Evolutionary conservation across 2,113 vertebrate species (phyloP), one percentile per base, ranked within the genome.

Genomic region (Misgurnus mizolepis): DNA sequence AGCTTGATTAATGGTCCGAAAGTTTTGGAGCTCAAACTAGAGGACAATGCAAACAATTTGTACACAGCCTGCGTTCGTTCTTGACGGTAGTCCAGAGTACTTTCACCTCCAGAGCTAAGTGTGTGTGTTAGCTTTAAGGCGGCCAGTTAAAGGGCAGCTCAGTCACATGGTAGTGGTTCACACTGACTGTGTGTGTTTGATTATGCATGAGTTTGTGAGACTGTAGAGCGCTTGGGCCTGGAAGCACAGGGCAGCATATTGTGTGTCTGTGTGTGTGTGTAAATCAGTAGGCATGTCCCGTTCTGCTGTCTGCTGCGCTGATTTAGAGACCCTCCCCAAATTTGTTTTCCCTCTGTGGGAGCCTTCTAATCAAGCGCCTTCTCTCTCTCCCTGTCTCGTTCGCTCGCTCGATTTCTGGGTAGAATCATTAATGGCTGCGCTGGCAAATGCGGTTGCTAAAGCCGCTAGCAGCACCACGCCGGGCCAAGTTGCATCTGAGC

Each of bases 291-390:
- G 68, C 58, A 22, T 74, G 83, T 81, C 76, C 76, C 45, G 67
- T 55, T 79, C 55, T 70, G 76, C 79, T 70, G 79, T 70, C 83
- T 68, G 76, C 73, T 62, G 49, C 27, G 11, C 74, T 85, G 86
- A 85, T 85, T 85, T 87, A 78, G 65, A 40, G 15, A 71, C 68
- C 77, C 67, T 78, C 66, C 47, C 82, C 76, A 72, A 50, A 60
- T 80, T 68, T 78, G 60, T 76, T 76, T 77, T 55, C 55, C 74
- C 79, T 60, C 82, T 74, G 15, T 79, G 47, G 67, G 81, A 83
- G 81, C 53, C 76, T 85, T 83, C 79, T 85, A 83, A 85, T 75
- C 18, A 67, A 10, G 14, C 11, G 4, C 65, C 4, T 3, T 50
- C 40, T 66, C 55, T 27, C 43, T 5, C 61, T 15, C 66, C 49